These are phyloP conservation scores for Helogale parvula DNA, from an alignment of 2,113 vertebrate species.

Conservation along the genomic window DNA sequence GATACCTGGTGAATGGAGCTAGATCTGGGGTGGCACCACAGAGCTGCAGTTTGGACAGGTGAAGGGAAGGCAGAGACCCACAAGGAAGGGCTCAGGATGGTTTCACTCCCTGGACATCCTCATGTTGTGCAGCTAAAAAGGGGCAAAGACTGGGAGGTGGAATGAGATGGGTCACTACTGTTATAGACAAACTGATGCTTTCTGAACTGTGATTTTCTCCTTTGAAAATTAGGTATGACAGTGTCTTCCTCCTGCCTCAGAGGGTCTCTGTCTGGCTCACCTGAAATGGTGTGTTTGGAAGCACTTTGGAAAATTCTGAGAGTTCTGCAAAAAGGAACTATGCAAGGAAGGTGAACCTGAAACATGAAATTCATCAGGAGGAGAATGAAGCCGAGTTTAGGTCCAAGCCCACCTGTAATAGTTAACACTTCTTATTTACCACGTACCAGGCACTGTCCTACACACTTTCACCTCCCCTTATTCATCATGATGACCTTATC, in stretches of 20 bases:
- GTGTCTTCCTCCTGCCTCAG: not conserved
- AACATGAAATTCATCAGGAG: not conserved
- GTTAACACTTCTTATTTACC: not conserved
- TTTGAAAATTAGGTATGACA: not conserved
- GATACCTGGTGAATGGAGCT: not conserved
- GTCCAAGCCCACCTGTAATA: not conserved
- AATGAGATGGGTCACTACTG: not conserved
- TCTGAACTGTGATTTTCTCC: not conserved
- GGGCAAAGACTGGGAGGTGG: not conserved
- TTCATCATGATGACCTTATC: not conserved
- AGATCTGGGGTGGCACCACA: not conserved
- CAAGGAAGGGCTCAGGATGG: not conserved
- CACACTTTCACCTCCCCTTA: not conserved
- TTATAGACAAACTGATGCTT: not conserved
- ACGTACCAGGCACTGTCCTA: fast-evolving
- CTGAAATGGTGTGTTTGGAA: not conserved
- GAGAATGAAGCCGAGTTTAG: not conserved
- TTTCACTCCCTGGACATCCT: not conserved
- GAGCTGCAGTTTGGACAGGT: not conserved
- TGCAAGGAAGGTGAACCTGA: not conserved
- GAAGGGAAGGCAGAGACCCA: not conserved
- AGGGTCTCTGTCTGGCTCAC: not conserved
- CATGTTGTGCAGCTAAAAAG: not conserved
- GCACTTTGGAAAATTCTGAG: not conserved
- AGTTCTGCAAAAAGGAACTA: not conserved